A percentile compares a stretch with the other conserved stretches of the same genome.
Evolutionary conservation across 2,888 invertebrate species (phyloP).

Genomic region (Taphrorychus bicolor): DNA sequence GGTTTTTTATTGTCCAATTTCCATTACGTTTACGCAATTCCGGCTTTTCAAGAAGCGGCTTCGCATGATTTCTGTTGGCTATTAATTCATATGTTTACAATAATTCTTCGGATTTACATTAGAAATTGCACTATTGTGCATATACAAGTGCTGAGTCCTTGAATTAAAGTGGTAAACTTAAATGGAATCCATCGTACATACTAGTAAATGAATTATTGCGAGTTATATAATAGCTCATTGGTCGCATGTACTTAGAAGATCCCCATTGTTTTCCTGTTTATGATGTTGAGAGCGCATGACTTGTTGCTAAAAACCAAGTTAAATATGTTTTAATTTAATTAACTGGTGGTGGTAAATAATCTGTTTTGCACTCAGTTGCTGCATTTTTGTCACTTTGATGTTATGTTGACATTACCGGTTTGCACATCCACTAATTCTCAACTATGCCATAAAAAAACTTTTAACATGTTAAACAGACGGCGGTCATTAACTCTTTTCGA

Average conservation of each 20-base stretch:
- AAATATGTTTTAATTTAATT: neutral
- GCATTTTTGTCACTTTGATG: neutral
- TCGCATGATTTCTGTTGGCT: neutral
- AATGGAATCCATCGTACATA: slow-evolving; percentile 12
- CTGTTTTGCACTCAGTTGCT: neutral
- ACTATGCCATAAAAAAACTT: too few species aligned
- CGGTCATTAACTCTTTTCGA: neutral
- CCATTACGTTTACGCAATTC: neutral
- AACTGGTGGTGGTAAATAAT: neutral
- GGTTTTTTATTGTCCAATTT: neutral
- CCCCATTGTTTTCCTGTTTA: neutral
- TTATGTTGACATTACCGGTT: neutral
- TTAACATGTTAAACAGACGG: neutral
- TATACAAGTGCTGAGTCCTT: neutral
- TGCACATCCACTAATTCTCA: too few species aligned
- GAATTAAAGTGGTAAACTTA: slow-evolving; percentile 7
- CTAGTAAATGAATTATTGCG: neutral
- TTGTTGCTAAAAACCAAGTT: neutral
- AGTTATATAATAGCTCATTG: neutral
- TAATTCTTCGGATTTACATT: neutral
- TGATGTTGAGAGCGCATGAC: too few species aligned
- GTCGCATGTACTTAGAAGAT: neutral
- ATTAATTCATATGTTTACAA: too few species aligned
- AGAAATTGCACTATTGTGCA: neutral
- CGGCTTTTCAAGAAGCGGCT: neutral